phyloP scores from a whole-genome alignment of 1,140 invertebrate genomes.

The Diploscapter pachys region DNA sequence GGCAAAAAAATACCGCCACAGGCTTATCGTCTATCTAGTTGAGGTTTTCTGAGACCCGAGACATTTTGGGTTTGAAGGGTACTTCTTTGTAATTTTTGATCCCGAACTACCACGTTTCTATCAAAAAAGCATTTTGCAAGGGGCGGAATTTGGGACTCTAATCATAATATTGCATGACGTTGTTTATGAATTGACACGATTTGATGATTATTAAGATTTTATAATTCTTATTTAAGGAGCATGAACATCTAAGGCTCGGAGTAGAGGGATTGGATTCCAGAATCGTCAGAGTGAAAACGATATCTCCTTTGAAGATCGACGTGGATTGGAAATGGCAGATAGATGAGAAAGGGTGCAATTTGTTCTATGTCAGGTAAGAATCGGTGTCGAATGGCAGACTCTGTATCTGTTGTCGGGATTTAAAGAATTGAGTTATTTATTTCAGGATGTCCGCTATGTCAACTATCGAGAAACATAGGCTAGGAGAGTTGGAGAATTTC shows the following conservation, averaged over 20 bases:
- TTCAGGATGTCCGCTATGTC: conserved; percentile 33
- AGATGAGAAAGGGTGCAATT: conserved; percentile 24
- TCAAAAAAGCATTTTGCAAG: no score
- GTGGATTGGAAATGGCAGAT: conserved; percentile 33
- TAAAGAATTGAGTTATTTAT: not conserved
- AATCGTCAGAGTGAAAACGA: conserved; percentile 14
- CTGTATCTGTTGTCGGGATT: not conserved
- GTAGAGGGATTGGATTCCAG: conserved; percentile 23
- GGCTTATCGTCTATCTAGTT: no score
- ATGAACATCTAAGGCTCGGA: conserved; percentile 5
- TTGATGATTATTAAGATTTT: no score
- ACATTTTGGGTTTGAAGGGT: no score
- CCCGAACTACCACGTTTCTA: no score
- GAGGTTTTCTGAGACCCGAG: no score
- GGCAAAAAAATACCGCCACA: no score
- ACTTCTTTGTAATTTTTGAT: no score
- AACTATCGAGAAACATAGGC: conserved; percentile 12
- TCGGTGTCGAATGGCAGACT: not conserved
- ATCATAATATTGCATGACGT: no score
- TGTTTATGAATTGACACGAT: no score
- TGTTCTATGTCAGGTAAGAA: conserved; percentile 24
- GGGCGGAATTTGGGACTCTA: no score
- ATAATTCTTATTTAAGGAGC: no score
- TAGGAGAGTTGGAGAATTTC: conserved; percentile 21
- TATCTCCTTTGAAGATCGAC: conserved; percentile 29